phyloP scores from a whole-genome alignment of 2,888 invertebrate genomes.

The Pachliopta kotzebuea region DNA sequence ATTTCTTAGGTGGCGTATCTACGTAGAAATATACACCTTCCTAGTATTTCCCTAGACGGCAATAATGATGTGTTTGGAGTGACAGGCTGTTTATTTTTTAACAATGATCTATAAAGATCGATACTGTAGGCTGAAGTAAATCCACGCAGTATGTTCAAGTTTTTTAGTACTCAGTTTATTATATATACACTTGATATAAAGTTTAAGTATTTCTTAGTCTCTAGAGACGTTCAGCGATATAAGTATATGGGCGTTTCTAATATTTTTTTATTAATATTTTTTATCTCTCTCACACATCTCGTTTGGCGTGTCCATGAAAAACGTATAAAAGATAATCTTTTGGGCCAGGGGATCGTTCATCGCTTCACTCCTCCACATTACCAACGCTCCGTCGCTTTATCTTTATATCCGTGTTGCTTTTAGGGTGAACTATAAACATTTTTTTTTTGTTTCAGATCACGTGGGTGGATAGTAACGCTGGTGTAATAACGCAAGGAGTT shows the following conservation, averaged over 20 bases:
- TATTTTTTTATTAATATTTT: constrained; percentile 1
- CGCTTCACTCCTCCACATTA: constrained; percentile 2
- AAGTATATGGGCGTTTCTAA: neutral
- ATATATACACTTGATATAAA: no score
- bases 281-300: neutral
- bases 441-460: constrained; percentile 83
- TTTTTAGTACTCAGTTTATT: neutral
- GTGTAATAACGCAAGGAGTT: constrained; percentile 89
- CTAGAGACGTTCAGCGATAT: neutral
- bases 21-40: no score
- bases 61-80: no score
- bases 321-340: constrained; percentile 11
- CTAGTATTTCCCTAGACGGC: no score
- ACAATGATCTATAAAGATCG: neutral
- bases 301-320: neutral
- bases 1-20: no score
- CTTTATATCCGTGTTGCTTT: constrained; percentile 22
- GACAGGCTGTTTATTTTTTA: neutral
- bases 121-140: neutral
- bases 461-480: constrained; percentile 95
- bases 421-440: constrained; percentile 9
- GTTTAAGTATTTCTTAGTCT: neutral
- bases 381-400: constrained; percentile 13
- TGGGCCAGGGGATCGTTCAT: constrained; percentile 4
- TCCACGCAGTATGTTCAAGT: neutral